phyloP scores from a whole-genome alignment of 2,797 vertebrate species.

The Danio choprae region DNA sequence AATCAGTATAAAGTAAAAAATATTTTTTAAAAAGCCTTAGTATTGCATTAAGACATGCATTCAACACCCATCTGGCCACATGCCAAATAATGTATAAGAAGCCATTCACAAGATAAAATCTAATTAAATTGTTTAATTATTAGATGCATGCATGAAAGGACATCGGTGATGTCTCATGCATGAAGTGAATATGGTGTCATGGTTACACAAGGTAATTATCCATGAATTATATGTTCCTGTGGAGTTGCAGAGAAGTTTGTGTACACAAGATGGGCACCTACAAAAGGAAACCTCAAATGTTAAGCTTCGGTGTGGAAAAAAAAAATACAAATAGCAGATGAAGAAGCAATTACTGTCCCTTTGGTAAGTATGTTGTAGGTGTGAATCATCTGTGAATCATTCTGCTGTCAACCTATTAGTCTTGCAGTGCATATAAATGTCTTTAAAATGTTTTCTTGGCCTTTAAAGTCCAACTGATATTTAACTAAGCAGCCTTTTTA shows the following conservation, averaged over 20 bases:
- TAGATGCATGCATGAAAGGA: background rate
- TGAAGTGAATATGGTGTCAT: background rate
- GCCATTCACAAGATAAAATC: background rate
- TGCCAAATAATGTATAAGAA: background rate
- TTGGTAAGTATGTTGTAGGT: slow-evolving; percentile 1
- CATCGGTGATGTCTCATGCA: background rate
- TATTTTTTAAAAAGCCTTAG: background rate
- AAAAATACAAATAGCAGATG: background rate
- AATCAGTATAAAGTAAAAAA: background rate
- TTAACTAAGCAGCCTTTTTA: background rate
- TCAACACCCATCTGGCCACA: background rate
- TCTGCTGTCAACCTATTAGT: background rate
- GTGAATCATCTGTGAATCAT: background rate
- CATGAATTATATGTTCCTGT: background rate
- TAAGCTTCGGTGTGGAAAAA: background rate
- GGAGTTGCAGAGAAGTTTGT: background rate
- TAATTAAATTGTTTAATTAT: background rate
- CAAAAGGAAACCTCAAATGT: background rate
- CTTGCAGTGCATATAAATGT: background rate
- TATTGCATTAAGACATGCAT: background rate
- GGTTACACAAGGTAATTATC: slow-evolving; percentile 9
- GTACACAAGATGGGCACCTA: background rate
- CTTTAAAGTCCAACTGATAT: background rate
- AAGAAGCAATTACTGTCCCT: background rate
- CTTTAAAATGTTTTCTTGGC: background rate